Evolutionary conservation across 2,797 vertebrate species (phyloP).

Genomic region (Phoebastria nigripes): DNA sequence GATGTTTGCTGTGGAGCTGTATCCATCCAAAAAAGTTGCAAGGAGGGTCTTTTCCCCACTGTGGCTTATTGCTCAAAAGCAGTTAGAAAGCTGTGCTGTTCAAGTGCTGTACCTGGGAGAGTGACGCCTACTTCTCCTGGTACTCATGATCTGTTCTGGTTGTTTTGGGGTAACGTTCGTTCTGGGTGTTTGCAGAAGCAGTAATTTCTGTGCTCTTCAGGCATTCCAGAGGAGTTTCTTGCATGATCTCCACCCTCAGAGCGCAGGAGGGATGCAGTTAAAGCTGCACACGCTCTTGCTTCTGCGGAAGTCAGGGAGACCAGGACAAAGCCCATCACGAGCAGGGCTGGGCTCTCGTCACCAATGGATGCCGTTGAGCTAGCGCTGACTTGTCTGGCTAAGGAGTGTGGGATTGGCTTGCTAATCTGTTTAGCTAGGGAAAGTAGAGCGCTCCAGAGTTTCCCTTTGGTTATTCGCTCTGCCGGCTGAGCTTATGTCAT

Average conservation of each 20-base stretch:
- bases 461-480: neutral
- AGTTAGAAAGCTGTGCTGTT: neutral
- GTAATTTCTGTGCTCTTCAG: neutral
- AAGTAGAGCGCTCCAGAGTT: neutral
- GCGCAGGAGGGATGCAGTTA: too few relatives aligned
- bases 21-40: neutral
- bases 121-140: accelerated
- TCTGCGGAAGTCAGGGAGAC: accelerated
- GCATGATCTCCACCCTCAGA: neutral
- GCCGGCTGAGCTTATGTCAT: accelerated
- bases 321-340: accelerated
- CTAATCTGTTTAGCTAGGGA: neutral
- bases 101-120: neutral
- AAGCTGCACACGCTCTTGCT: accelerated
- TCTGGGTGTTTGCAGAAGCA: neutral
- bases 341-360: neutral
- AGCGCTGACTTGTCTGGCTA: neutral
- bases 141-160: neutral
- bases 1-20: neutral
- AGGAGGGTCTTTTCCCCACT: neutral
- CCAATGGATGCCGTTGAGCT: neutral
- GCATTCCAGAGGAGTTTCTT: neutral
- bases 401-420: neutral
- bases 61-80: neutral
- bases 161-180: accelerated